Conservation (phyloP, 2,888 invertebrate genomes). For the Colostygia pectinataria region DNA sequence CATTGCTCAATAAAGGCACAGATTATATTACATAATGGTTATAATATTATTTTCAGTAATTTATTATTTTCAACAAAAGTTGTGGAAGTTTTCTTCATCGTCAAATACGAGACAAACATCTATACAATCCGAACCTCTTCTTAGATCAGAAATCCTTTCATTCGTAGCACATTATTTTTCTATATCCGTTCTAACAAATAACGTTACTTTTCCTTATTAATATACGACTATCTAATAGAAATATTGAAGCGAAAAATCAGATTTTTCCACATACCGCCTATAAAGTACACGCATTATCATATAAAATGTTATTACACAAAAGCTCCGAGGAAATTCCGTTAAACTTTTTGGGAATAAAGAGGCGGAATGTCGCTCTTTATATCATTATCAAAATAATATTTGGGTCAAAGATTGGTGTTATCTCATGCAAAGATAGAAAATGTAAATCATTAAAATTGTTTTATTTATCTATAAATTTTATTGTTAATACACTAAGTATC, state of each 20-base stretch:
- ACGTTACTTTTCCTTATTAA: constrained; percentile 31
- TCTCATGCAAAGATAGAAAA: no score
- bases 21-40: no score
- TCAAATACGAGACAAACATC: constrained; percentile 1
- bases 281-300: constrained; percentile 51
- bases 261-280: constrained; percentile 44
- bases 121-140: not conserved
- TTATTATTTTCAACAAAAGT: not conserved
- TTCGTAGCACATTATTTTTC: constrained; percentile 19
- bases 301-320: constrained; percentile 48
- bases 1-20: no score
- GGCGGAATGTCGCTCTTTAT: constrained; percentile 41
- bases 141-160: constrained; percentile 16
- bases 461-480: no score
- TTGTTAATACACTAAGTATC: no score
- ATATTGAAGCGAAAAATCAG: constrained; percentile 36
- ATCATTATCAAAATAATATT: constrained; percentile 44
- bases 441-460: no score
- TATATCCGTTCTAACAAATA: constrained; percentile 23
- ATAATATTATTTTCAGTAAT: no score
- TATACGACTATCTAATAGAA: constrained; percentile 36
- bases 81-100: constrained; percentile 3
- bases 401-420: no score
- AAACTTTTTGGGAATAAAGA: constrained; percentile 46
- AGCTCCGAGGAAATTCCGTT: constrained; percentile 52